Evolutionary conservation across 2,797 vertebrate genomes (phyloP), one percentile per base, ranked within the genome.

Genomic region (Sebastiscus tertius): DNA sequence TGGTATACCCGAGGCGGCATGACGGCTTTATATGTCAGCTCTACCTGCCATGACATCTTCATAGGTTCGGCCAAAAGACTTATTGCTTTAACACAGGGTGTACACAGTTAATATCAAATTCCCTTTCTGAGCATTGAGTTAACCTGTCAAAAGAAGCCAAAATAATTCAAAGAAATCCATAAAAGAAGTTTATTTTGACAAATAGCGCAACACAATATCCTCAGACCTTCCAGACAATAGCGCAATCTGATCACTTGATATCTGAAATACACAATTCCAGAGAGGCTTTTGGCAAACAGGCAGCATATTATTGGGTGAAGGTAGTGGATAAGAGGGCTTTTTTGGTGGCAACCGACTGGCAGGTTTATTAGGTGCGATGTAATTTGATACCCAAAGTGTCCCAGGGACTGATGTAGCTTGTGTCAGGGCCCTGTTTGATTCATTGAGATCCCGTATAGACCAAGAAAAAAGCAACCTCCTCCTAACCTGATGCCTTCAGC

Each of bases 331-430:
- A 39, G 34, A 64, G 63, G 8, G 26, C 72, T 84, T 36, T 46
- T 79, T 72, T 80, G 69, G 85, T 90, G 87, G 89, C 77, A 87
- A 66, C 58, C 31, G 34, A 88, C 39, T 92, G 91, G 88, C 90
- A 89, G 89, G 68, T 93, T 92, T 91, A 91, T 86, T 80, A 60
- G 85, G 88, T 89, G 88, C 22, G 77, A 88, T 86, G 87, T 77
- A 89, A 92, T 68, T 46, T 4, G 69, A 91, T 86, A 87, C 22
- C 26, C 39, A 83, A 8, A 80, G 81, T 88, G 84, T 89, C 85
- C 71, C 8, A 29, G 63, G 75, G 84, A 56, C 73, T 81, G 79
- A 79, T 90, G 84, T 61, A 77, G 63, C 61, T 86, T 59, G 33
- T 89, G 84, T 88, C 87, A 78, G 39, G 66, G 72, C 60, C 16